A percentile compares a stretch with the other conserved stretches of the same genome.
These are phyloP conservation scores for Tenthredo notha DNA, from an alignment of 2,888 invertebrate species.

Conservation along the genomic window DNA sequence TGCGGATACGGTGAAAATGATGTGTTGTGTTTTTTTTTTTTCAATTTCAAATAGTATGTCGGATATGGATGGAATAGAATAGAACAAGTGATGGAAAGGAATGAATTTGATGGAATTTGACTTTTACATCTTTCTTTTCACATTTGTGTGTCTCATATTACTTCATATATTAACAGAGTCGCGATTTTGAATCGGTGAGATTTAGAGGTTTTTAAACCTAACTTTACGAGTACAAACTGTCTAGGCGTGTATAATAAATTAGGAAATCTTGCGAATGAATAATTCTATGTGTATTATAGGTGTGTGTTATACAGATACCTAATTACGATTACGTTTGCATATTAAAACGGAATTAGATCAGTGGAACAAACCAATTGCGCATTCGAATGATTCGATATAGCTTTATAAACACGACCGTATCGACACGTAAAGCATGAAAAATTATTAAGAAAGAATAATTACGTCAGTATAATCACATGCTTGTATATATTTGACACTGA, in stretches of 20 bases:
- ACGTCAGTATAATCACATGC: slow-evolving; percentile 11
- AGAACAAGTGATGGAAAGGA: background rate
- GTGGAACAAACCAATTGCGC: slow-evolving; percentile 10
- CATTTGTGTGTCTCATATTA: background rate
- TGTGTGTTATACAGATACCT: background rate
- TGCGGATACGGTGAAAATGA: background rate
- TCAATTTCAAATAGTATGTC: background rate
- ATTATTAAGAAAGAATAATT: background rate
- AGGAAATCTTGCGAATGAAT: background rate
- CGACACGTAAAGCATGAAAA: background rate
- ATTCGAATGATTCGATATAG: background rate
- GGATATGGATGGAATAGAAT: background rate
- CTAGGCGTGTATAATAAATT: background rate
- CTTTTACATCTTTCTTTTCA: background rate
- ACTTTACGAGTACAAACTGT: background rate
- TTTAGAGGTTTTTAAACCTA: background rate
- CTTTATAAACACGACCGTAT: background rate
- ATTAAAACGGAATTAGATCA: background rate
- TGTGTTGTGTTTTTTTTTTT: too few relatives aligned
- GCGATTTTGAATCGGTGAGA: background rate
- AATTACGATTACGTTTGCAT: background rate
- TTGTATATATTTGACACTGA: slow-evolving; percentile 30
- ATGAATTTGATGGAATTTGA: background rate
- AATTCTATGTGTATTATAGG: background rate
- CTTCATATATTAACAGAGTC: too few relatives aligned